These are phyloP conservation scores for Diorhabda carinulata DNA, from an alignment of 1,140 invertebrate genomes.

Conservation along the genomic window DNA sequence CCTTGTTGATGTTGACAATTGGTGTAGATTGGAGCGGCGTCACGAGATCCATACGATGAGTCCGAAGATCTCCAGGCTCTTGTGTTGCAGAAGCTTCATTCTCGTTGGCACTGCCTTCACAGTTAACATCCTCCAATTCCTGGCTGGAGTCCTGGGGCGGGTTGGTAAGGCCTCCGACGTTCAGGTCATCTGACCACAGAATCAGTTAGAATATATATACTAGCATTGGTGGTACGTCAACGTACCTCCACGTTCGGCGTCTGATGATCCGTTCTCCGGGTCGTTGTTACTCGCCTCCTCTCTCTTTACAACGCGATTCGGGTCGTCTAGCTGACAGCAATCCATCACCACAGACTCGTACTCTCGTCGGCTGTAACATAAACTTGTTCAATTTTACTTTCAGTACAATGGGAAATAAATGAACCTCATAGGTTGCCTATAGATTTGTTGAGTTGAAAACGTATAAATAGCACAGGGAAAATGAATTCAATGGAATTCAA, in stretches of 20 bases:
- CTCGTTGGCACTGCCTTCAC: conserved; percentile 20
- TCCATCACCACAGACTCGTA: conserved; percentile 89
- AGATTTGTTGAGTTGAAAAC: no score
- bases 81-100: conserved; percentile 48
- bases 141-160: conserved; percentile 53
- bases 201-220: conserved; percentile 34
- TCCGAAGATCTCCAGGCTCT: conserved; percentile 54
- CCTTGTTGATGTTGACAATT: conserved; percentile 11
- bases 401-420: no score
- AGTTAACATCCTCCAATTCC: conserved; percentile 53
- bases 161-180: conserved; percentile 55
- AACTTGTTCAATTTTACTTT: conserved; percentile 3
- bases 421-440: no score
- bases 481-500: no score
- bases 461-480: no score
- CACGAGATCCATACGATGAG: conserved; percentile 52
- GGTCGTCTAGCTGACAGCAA: conserved; percentile 84
- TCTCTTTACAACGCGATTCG: conserved; percentile 68
- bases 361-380: conserved; percentile 75
- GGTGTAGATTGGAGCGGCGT: conserved; percentile 46
- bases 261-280: conserved; percentile 80
- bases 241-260: conserved; percentile 72
- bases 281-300: conserved; percentile 76
- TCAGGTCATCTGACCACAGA: conserved; percentile 53
- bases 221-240: conserved; percentile 46